A percentile compares a stretch with the other conserved stretches of the same genome.
Evolutionary conservation across 2,113 vertebrate species (phyloP).

Genomic region (Chaetorhynchus papuensis): DNA sequence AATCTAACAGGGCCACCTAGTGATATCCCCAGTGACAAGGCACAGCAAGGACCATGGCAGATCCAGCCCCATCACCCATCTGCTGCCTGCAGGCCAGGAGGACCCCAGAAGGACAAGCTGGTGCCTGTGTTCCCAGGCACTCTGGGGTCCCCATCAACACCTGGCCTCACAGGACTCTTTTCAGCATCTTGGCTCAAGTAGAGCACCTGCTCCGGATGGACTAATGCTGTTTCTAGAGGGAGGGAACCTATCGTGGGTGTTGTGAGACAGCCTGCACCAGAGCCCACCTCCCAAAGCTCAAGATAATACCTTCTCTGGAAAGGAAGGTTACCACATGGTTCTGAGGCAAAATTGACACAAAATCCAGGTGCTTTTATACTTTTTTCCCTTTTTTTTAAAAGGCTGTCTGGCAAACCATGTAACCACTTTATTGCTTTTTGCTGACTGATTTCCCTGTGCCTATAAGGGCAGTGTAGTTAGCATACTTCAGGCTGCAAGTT

Average conservation of each 20-base stretch:
- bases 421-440: background rate
- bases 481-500: background rate
- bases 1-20: background rate
- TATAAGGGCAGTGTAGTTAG: background rate
- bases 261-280: background rate
- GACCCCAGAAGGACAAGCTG: background rate
- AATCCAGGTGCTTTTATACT: background rate
- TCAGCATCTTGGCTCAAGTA: background rate
- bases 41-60: background rate
- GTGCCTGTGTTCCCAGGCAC: background rate
- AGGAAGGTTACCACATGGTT: background rate
- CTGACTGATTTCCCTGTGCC: background rate
- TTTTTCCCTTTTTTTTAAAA: background rate
- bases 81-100: background rate
- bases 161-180: background rate
- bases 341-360: background rate
- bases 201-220: background rate
- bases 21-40: background rate
- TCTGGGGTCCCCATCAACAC: background rate
- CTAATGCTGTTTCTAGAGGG: background rate
- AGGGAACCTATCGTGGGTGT: rapidly evolving
- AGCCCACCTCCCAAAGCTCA: background rate
- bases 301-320: background rate
- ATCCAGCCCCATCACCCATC: rapidly evolving
- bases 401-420: background rate